These are phyloP conservation scores for Anarsia innoxiella DNA, from an alignment of 2,888 invertebrate species.

Conservation along the genomic window DNA sequence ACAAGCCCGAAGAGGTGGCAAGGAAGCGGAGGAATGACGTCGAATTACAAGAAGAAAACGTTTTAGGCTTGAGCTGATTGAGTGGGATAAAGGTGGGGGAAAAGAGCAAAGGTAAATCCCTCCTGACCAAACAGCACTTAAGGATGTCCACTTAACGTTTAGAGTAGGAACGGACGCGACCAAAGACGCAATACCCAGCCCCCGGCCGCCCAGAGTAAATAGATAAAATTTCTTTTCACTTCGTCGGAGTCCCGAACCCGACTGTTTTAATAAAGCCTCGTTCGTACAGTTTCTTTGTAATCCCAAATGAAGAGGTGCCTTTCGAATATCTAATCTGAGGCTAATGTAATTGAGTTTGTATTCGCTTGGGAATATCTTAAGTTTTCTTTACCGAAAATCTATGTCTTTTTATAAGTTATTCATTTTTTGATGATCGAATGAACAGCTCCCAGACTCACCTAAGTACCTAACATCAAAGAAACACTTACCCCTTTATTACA, in stretches of 20 bases:
- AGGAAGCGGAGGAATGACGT: slow-evolving; percentile 19
- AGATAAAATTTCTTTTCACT: slow-evolving; percentile 51
- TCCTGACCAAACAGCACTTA: slow-evolving; percentile 68
- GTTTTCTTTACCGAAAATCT: too few species aligned
- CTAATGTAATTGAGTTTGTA: too few species aligned
- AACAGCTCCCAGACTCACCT: too few species aligned
- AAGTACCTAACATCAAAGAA: too few species aligned
- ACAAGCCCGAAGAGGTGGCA: slow-evolving; percentile 4
- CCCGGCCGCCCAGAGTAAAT: slow-evolving; percentile 48
- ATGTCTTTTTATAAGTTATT: too few species aligned
- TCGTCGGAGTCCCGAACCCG: slow-evolving; percentile 25
- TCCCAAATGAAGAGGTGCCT: too few species aligned
- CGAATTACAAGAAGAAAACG: slow-evolving; percentile 38
- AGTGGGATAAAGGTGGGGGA: slow-evolving; percentile 52
- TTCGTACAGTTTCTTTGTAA: too few species aligned
- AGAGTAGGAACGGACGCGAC: slow-evolving; percentile 48
- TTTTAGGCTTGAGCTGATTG: slow-evolving; percentile 56
- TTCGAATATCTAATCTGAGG: too few species aligned
- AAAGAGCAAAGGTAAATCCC: slow-evolving; percentile 72
- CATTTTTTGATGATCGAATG: too few species aligned
- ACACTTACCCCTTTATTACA: too few species aligned
- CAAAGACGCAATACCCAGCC: slow-evolving; percentile 29
- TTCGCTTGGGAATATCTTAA: too few species aligned
- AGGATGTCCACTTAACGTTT: slow-evolving; percentile 65
- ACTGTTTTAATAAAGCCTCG: slow-evolving; percentile 35